Base-by-base conservation (phyloP, 2,113 vertebrate species). In the Trinectes maculatus region DNA sequence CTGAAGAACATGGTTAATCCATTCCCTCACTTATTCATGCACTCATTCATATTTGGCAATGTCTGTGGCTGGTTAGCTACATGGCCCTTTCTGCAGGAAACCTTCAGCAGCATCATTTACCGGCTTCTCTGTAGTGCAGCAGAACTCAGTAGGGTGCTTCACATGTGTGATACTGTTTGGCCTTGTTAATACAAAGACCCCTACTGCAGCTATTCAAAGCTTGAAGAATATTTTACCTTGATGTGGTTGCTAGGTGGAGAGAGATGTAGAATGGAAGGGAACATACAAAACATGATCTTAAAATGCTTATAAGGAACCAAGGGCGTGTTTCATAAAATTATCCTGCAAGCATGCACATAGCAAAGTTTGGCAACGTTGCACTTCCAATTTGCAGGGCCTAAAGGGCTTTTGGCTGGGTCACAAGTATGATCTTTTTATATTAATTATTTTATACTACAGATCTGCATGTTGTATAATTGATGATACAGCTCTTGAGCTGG, bases 111-210 rank as follows among this genome's bases (percentile, higher is more conserved):
- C 43, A 40, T 64, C 47, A 69, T 47, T 71, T 42, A 24, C 55
- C 37, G 42, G 29, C 55, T 56, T 48, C 47, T 62, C 55, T 75
- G 54, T 59, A 53, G 68, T 34, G 34, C 37, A 51, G 47, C 55
- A 62, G 19, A 54, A 54, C 59, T 73, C 60, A 56, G 33, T 54
- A 63, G 59, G 77, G 70, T 61, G 67, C 74, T 70, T 66, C 51
- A 78, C 77, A 65, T 71, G 26, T 40, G 28, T 65, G 54, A 21
- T 52, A 58, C 46, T 18, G 46, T 75, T 61, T 62, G 62, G 60
- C 53, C 59, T 63, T 53, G 31, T 78, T 62, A 52, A 52, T 73
- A 57, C 47, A 34, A 29, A 63, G 47, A 60, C 51, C 67, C 9
- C 15, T 15, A 34, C 24, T 18, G 47, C 36, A 11, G 34, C 47